Evolutionary conservation across 2,888 invertebrate species (phyloP), one percentile per base, ranked within the genome.

Genomic region (Falcaria lacertinaria): DNA sequence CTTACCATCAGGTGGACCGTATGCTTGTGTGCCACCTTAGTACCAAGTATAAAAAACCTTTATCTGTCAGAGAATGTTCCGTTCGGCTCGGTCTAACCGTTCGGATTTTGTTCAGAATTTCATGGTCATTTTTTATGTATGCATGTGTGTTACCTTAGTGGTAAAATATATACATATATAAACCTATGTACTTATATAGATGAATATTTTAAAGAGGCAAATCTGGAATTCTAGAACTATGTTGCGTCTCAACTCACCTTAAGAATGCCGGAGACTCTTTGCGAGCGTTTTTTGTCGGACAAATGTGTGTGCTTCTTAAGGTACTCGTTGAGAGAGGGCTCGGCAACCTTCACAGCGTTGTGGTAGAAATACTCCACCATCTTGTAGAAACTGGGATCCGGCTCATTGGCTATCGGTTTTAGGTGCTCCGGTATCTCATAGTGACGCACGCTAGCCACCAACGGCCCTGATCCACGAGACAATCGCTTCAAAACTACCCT

Each of bases 301-400:
- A 88, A 61, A 72, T 91, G 75, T 2, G 76, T 65, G 54, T 87
- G 74, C 56, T 82, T 91, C 57, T 67, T 81, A 43, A 77, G 77
- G 39, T 91, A 80, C 1, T 91, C 91, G 0, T 86, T 60, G 1
- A 93, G 74, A 15, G 91, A 75, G 0, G 91, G 90, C 59, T 92
- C 91, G 25, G 79, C 76, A 0, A 87, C 71, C 1, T 64, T 64
- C 34, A 92, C 88, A 1, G 94, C 93, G 47, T 87, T 85, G 67
- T 94, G 93, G 68, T 92, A 94, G 74, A 91, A 94, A 64, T 90
- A 92, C 60, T 94, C 93, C 17, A 94, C 93, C 92, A 93, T 93
- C 45, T 86, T 75, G 60, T 76, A 90, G 64, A 92, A 92, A 28
- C 84, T 86, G 0, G 92, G 92, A 56, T 92, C 65, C 0, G 71